Base-by-base conservation (phyloP, 2,888 invertebrate genomes). In the Geophilus truncorum region DNA sequence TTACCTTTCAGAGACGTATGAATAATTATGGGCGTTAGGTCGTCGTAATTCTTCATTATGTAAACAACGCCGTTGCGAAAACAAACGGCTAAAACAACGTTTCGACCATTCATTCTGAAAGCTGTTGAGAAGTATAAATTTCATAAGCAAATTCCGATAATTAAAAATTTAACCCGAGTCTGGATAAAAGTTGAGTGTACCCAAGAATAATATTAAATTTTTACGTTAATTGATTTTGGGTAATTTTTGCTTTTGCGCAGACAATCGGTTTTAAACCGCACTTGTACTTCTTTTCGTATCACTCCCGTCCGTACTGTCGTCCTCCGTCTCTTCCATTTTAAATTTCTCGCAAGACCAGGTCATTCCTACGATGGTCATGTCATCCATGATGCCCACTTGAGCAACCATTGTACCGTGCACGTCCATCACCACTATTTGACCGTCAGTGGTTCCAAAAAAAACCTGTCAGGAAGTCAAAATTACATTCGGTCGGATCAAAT, bases 291-390 rank as follows among this genome's bases (percentile, higher is more conserved):
- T 70, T 25, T 70, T 70, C 70, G 70, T 34, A 18, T 77, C 77
- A 77, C 81, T 80, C 6, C 62, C 82, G 30, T 80, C 80, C 28
- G 70, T 28, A n/a, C 40, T 45, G 32, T 81, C 81, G 7, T 84
- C 84, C 45, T 84, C 86, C 0, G 84, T 84, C 87, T 97, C 97
- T 86, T 97, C 97, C 96, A 97, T 97, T 89, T 96, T 97, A 88
- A 97, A 97, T 86, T 97, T 97, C 87, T 97, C 96, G 86, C 97
- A 97, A 23, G 96, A 96, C 97, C 97, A 98, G 18, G 95, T 93
- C 94, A 98, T 95, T 77, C 93, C 91, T 1, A 92, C 92, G 84
- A 98, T 96, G 80, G 95, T 93, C 85, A 94, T 93, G 51, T 93
- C 92, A 82, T 92, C 92, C 30, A 86, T 85, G n/a, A 96, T 87